Base-by-base conservation (phyloP, 2,113 vertebrate species). In the Spea bombifrons region DNA sequence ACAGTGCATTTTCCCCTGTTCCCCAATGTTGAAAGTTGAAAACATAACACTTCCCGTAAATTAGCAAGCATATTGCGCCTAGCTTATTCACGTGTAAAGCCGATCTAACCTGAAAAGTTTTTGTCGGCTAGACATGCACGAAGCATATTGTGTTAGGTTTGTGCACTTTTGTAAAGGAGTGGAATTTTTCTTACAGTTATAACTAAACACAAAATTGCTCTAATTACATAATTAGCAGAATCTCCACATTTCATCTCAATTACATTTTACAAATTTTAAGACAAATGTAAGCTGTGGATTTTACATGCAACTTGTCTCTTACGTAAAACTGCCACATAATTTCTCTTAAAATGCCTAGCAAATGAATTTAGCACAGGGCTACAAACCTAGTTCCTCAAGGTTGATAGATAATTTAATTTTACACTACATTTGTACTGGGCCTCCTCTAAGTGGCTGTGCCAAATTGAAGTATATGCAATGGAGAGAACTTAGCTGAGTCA, bases 141-240 rank as follows among this genome's bases (percentile, higher is more conserved):
- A 10, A 59, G 63, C 59, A 49, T 73, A 73, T 80, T 80, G 52
- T 74, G 71, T 68, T 47, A 61, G 71, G 47, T 68, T 80, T 80
- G 69, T 59, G 59, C 53, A 80, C 44, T 67, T 73, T 74, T 59
- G 71, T 68, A 74, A 59, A 68, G 44, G 68, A 68, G 50, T 44
- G 46, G 30, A 2, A 2, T 30, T 30, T 30, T 68, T 67, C 66
- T 74, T 49, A 67, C 71, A 80, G 68, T 73, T 63, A 70, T 66
- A n/a, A 55, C 75, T 77, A 70, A 77, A 77, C 70, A 53, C 75
- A 70, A 77, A 77, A 77, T 77, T 68, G 74, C 53, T 61, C 78
- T 74, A 80, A 80, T 80, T 74, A 80, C 71, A 80, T 69, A 45
- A 80, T 80, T 80, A 80, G 78, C 44, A 59, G 63, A 74, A 80